These are phyloP conservation scores for Ursus arctos DNA, from an alignment of 2,113 vertebrate species.

Conservation along the genomic window DNA sequence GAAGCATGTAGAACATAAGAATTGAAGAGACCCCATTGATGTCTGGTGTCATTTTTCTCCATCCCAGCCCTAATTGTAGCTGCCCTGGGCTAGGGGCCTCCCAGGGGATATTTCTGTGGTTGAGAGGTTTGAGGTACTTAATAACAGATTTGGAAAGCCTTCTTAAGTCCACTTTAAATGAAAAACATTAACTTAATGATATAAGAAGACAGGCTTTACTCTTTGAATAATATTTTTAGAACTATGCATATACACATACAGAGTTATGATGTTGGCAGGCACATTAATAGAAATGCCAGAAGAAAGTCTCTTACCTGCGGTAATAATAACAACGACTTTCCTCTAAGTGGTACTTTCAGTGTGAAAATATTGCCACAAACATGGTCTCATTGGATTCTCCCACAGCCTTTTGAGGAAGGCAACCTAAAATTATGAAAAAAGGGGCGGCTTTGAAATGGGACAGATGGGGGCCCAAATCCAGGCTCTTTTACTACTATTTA, in stretches of 20 bases:
- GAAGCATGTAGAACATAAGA: not conserved
- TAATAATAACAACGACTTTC: slow-evolving; percentile 3
- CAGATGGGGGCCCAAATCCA: not conserved
- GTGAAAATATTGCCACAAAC: slow-evolving; percentile 16
- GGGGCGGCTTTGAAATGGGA: not conserved
- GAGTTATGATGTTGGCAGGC: slow-evolving; percentile 32
- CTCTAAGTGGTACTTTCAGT: not conserved
- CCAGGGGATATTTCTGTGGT: slow-evolving; percentile 35
- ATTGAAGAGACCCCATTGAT: not conserved
- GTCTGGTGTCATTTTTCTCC: slow-evolving; percentile 28
- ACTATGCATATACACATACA: slow-evolving; percentile 9
- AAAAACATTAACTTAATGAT: slow-evolving; percentile 70
- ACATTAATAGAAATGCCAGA: slow-evolving; percentile 15
- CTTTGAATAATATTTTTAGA: slow-evolving; percentile 66
- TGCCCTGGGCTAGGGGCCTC: not conserved
- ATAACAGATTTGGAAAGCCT: slow-evolving; percentile 68
- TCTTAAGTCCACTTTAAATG: slow-evolving; percentile 47
- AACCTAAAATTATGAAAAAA: not conserved
- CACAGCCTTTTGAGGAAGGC: not conserved
- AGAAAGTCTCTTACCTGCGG: slow-evolving; percentile 27
- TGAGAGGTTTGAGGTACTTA: slow-evolving; percentile 61
- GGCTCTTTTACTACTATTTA: not conserved
- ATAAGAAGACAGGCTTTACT: slow-evolving; percentile 44
- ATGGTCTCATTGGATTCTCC: not conserved
- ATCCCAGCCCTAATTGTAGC: not conserved